phyloP scores from a whole-genome alignment of 2,797 vertebrate species.

The Dipus sagitta region DNA sequence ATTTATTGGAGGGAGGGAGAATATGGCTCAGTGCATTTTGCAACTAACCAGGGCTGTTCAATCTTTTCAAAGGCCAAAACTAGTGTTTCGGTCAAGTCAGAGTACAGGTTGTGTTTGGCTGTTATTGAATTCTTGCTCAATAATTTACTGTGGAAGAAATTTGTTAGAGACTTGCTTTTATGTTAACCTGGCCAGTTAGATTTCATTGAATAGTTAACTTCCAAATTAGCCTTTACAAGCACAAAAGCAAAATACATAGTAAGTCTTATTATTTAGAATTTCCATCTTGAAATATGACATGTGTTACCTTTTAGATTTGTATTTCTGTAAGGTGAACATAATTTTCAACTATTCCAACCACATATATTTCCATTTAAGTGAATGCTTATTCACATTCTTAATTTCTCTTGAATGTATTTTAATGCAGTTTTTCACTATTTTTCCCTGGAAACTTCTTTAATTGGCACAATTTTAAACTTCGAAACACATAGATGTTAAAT shows the following conservation, averaged over 20 bases:
- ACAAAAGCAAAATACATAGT: neutral
- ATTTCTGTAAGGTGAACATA: neutral
- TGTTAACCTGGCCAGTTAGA: neutral
- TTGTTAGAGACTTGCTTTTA: constrained; percentile 19
- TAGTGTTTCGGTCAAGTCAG: neutral
- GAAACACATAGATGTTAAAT: neutral
- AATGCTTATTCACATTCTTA: neutral
- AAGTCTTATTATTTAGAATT: constrained; percentile 13
- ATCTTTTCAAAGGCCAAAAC: constrained; percentile 19
- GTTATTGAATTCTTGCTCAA: constrained; percentile 17
- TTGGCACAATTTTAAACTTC: neutral
- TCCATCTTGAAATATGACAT: constrained; percentile 32
- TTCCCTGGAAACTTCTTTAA: neutral
- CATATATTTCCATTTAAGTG: neutral
- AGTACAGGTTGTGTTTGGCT: neutral
- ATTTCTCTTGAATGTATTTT: constrained; percentile 41
- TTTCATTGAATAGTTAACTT: constrained; percentile 53
- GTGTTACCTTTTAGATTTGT: neutral
- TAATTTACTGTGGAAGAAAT: constrained; percentile 10
- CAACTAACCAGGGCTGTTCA: neutral
- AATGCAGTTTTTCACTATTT: neutral
- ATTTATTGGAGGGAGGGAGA: too few relatives aligned
- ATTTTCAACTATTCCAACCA: neutral
- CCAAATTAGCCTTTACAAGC: constrained; percentile 2
- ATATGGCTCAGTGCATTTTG: constrained; percentile 13